Conservation (phyloP, 1,140 invertebrate species). For the Drosophila fuyamai region DNA sequence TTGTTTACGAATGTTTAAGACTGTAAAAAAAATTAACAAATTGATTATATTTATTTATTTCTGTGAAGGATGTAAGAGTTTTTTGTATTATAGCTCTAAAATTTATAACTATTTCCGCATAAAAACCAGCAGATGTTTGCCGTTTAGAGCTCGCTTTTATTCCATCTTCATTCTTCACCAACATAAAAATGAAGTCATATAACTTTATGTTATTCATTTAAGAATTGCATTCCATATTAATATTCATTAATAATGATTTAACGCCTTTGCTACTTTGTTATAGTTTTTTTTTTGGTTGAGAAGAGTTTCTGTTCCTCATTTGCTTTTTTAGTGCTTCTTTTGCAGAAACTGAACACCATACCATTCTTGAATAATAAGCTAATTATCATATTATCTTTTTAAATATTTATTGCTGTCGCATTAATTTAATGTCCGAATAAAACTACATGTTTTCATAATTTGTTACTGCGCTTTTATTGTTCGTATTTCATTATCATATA, state of each 20-base stretch:
- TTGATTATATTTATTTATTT: too few species aligned
- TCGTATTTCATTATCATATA: conserved; percentile 4
- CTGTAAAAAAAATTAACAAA: too few species aligned
- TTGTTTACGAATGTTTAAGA: too few species aligned
- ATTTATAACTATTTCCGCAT: conserved; percentile 4
- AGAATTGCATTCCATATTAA: conserved; percentile 15
- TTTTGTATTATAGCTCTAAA: too few species aligned
- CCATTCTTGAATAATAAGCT: conserved; percentile 2
- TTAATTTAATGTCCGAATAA: conserved; percentile 9
- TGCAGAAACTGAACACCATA: neutral
- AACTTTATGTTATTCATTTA: neutral
- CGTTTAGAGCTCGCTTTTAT: neutral
- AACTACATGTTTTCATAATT: conserved; percentile 23
- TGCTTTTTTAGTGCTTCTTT: conserved; percentile 1
- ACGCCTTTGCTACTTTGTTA: neutral
- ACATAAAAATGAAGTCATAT: conserved; percentile 16
- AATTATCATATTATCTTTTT: conserved; percentile 26
- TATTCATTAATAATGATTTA: conserved; percentile 19
- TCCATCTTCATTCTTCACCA: neutral
- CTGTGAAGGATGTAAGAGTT: too few species aligned
- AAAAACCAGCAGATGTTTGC: neutral
- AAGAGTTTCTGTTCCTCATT: conserved; percentile 1
- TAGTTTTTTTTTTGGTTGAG: neutral
- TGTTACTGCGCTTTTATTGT: conserved; percentile 37
- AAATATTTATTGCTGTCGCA: neutral